phyloP scores from a whole-genome alignment of 1,140 invertebrate species.

The Temnothorax curvispinosus region DNA sequence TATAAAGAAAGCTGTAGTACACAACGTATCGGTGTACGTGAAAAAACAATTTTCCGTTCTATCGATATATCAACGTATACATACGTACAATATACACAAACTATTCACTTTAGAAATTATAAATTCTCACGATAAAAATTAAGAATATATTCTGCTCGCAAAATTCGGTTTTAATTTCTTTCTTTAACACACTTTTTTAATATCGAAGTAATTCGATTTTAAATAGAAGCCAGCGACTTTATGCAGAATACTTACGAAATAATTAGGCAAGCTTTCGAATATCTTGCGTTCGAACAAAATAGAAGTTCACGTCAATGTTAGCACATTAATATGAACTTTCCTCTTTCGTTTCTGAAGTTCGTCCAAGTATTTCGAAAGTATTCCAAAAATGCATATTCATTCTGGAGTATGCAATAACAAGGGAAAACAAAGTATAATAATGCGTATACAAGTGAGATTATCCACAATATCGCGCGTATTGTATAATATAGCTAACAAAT shows the following conservation, averaged over 20 bases:
- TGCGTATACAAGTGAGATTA: constrained; percentile 68
- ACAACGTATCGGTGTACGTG: constrained; percentile 73
- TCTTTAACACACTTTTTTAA: background rate
- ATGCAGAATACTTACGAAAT: constrained; percentile 15
- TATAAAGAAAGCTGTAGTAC: constrained; percentile 80
- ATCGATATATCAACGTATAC: constrained; percentile 63
- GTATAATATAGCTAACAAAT: constrained; percentile 77
- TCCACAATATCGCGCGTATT: constrained; percentile 71
- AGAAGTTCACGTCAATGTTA: constrained; percentile 23
- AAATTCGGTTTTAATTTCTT: background rate
- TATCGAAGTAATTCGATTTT: background rate
- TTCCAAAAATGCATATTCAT: background rate
- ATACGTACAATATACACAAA: constrained; percentile 58
- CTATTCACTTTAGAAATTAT: constrained; percentile 60
- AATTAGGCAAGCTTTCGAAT: background rate
- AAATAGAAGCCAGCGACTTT: constrained; percentile 15
- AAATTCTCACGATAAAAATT: background rate
- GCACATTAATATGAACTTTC: background rate
- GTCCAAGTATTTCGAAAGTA: constrained; percentile 20
- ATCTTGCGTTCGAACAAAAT: background rate
- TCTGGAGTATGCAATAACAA: constrained; percentile 64
- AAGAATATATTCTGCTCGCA: background rate
- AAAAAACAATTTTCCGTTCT: constrained; percentile 73
- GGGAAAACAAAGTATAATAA: constrained; percentile 58
- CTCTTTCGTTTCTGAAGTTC: background rate